These are phyloP conservation scores for Phyllotis vaccarum DNA, from an alignment of 2,797 vertebrate species.

Conservation along the genomic window DNA sequence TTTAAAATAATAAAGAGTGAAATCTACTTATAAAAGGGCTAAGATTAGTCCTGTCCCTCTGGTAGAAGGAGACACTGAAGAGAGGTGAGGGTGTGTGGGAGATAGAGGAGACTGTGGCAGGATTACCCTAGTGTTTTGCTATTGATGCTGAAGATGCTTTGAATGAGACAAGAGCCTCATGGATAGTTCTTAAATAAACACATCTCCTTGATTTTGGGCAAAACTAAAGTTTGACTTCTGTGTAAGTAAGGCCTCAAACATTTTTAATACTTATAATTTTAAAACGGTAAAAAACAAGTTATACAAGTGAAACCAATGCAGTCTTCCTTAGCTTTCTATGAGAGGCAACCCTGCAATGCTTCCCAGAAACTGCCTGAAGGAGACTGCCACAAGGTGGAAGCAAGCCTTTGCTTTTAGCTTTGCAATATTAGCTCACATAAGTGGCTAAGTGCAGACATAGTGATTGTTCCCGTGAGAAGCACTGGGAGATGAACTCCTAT, in stretches of 20 bases:
- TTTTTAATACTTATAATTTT: background rate
- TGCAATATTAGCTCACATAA: background rate
- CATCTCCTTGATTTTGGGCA: background rate
- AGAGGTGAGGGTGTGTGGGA: background rate
- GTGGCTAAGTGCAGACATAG: background rate
- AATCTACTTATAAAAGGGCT: background rate
- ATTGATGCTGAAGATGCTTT: background rate
- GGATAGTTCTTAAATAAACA: background rate
- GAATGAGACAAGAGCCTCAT: background rate
- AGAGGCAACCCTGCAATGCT: background rate
- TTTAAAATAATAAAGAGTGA: background rate
- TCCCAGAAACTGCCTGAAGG: background rate
- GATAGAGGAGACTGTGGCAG: background rate
- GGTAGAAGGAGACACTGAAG: background rate
- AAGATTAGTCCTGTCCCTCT: background rate
- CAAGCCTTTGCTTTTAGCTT: conserved; percentile 27
- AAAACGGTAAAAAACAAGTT: background rate
- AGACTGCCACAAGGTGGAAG: conserved; percentile 54
- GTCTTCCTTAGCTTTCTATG: background rate
- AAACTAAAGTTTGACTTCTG: background rate
- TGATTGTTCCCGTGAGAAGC: background rate
- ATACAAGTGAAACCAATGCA: background rate
- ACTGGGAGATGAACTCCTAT: background rate
- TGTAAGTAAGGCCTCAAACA: conserved; percentile 9
- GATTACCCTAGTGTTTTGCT: background rate